Evolutionary conservation across 2,113 vertebrate genomes (phyloP).

Genomic region (Ceratotherium simum): DNA sequence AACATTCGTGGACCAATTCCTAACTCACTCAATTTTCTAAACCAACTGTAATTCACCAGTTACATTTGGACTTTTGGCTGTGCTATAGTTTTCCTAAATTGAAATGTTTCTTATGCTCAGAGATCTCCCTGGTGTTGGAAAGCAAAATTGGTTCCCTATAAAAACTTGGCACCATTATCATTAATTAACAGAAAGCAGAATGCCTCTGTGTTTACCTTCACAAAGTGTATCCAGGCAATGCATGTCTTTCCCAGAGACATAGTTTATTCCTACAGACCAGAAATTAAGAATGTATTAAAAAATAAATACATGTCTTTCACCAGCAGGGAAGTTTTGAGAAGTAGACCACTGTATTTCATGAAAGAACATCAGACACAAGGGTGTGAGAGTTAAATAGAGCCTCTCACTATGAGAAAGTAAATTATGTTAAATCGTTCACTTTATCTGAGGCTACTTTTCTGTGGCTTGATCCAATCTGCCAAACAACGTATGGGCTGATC

Average conservation of each 20-base stretch:
- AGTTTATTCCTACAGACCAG: conserved; percentile 61
- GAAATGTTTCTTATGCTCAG: conserved; percentile 70
- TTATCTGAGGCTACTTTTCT: conserved; percentile 9
- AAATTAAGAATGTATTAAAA: conserved; percentile 75
- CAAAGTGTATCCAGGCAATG: conserved; percentile 55
- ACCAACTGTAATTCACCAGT: conserved; percentile 52
- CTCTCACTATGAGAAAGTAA: conserved; percentile 54
- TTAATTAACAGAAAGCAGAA: conserved; percentile 81
- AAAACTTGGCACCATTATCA: conserved; percentile 70
- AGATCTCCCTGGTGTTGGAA: conserved; percentile 75
- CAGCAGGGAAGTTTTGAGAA: conserved; percentile 69
- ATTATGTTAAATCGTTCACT: conserved; percentile 35
- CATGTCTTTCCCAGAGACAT: conserved; percentile 60
- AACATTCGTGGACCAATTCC: conserved; percentile 30
- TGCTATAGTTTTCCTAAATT: conserved; percentile 66
- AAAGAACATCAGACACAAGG: conserved; percentile 48
- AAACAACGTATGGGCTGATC: not conserved
- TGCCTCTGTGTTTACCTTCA: conserved; percentile 73
- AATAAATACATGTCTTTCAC: conserved; percentile 55
- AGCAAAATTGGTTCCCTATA: conserved; percentile 77
- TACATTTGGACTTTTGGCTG: conserved; percentile 51
- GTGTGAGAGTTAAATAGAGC: conserved; percentile 60
- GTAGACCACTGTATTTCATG: conserved; percentile 44
- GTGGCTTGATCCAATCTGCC: conserved; percentile 24
- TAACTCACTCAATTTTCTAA: conserved; percentile 43